These are phyloP conservation scores for Ctenomys sociabilis DNA, from an alignment of 2,113 vertebrate species.

Conservation along the genomic window DNA sequence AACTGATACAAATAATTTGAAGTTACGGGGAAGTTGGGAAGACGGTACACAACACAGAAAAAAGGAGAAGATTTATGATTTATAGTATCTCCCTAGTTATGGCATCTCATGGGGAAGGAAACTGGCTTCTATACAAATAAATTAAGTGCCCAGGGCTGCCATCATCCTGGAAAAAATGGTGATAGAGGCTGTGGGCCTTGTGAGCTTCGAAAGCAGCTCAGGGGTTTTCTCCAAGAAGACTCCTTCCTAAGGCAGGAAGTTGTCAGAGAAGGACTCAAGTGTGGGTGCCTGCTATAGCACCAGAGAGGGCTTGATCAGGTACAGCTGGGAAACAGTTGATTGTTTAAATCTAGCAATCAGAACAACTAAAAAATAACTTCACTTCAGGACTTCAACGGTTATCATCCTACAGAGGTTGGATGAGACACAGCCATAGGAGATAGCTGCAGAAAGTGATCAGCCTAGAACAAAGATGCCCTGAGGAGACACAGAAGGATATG, in stretches of 20 bases:
- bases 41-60: background rate
- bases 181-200: background rate
- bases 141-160: background rate
- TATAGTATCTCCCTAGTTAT: background rate
- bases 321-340: background rate
- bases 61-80: background rate
- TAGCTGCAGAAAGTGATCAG: background rate
- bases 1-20: background rate
- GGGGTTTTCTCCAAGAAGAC: background rate
- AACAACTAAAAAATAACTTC: background rate
- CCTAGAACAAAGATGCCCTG: background rate
- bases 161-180: background rate
- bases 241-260: background rate
- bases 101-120: background rate
- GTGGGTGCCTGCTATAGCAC: background rate
- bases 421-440: background rate
- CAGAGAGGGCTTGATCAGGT: background rate
- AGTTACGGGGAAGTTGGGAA: background rate
- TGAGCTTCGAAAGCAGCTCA: background rate
- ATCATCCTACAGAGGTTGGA: background rate
- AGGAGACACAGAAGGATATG: background rate
- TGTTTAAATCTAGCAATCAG: background rate
- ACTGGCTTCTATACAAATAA: background rate
- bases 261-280: background rate
- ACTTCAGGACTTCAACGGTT: background rate